A percentile compares a stretch with the other conserved stretches of the same genome.
phyloP scores from a whole-genome alignment of 1,140 invertebrate species.

The Cydia splendana region DNA sequence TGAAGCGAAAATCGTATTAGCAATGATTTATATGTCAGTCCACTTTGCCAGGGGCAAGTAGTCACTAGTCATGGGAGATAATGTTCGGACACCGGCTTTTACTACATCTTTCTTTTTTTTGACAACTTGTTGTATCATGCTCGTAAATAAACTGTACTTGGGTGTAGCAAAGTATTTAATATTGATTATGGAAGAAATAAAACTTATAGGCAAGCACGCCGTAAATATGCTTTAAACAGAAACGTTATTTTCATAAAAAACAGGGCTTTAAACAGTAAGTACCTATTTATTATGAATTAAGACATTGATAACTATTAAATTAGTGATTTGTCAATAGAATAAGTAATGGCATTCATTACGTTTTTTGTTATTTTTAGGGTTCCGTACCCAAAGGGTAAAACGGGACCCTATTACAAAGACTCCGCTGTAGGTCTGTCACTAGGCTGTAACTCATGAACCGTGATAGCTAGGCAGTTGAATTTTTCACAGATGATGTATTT shows the following conservation, averaged over 20 bases:
- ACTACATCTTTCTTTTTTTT: constrained; percentile 30
- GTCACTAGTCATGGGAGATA: constrained; percentile 71
- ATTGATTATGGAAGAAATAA: not conserved
- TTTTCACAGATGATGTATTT: too few species aligned
- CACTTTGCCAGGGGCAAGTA: constrained; percentile 55
- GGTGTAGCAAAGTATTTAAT: constrained; percentile 14
- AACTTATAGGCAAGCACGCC: not conserved
- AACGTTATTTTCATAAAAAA: not conserved
- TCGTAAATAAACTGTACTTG: constrained; percentile 27
- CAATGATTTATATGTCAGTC: constrained; percentile 72
- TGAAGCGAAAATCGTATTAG: constrained; percentile 67
- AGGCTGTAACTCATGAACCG: too few species aligned
- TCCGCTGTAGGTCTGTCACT: too few species aligned
- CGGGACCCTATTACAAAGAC: too few species aligned
- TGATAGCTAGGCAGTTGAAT: too few species aligned
- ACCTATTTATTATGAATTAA: too few species aligned
- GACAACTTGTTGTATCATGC: constrained; percentile 26
- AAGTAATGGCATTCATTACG: too few species aligned
- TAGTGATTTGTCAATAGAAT: too few species aligned
- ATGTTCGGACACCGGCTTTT: constrained; percentile 60
- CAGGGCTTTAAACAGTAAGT: too few species aligned
- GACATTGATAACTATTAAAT: too few species aligned
- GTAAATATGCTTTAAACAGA: not conserved
- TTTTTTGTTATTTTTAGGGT: too few species aligned
- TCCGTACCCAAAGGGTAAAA: too few species aligned